phyloP scores from a whole-genome alignment of 2,888 invertebrate genomes.

The Drosophila phalerata region DNA sequence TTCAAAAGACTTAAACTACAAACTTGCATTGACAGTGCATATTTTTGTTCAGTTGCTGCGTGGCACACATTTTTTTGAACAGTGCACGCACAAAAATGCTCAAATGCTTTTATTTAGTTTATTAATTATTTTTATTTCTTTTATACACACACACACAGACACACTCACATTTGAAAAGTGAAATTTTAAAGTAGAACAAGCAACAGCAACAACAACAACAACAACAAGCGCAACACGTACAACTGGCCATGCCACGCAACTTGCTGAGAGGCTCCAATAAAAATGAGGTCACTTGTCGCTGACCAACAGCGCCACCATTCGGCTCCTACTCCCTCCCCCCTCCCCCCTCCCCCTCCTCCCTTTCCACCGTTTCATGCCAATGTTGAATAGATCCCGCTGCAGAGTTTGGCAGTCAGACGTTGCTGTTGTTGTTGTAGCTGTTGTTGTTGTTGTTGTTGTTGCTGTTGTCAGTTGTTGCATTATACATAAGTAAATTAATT shows the following conservation, averaged over 20 bases:
- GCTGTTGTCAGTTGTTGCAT: constrained; percentile 57
- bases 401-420: constrained; percentile 40
- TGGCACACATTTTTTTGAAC: constrained; percentile 45
- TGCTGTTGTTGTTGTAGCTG: constrained; percentile 30
- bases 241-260: constrained; percentile 61
- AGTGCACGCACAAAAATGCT: constrained; percentile 60
- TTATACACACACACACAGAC: constrained; percentile 22
- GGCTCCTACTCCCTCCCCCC: constrained; percentile 21
- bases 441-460: constrained; percentile 36
- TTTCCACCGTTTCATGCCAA: constrained; percentile 20
- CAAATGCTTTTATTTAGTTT: constrained; percentile 67
- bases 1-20: constrained; percentile 63
- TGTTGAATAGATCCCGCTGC: constrained; percentile 63
- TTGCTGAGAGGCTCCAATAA: constrained; percentile 72
- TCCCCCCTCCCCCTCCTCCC: constrained; percentile 13
- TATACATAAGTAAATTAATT: constrained; percentile 70
- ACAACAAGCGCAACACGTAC: constrained; percentile 53
- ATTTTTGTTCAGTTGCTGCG: constrained; percentile 4
- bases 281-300: constrained; percentile 75
- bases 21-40: constrained; percentile 56
- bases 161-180: constrained; percentile 68
- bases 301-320: constrained; percentile 59
- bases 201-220: constrained; percentile 49
- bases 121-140: constrained; percentile 63
- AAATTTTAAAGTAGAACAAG: constrained; percentile 76